Evolutionary conservation across 2,888 invertebrate species (phyloP).

Genomic region (Oscheius sp.): DNA sequence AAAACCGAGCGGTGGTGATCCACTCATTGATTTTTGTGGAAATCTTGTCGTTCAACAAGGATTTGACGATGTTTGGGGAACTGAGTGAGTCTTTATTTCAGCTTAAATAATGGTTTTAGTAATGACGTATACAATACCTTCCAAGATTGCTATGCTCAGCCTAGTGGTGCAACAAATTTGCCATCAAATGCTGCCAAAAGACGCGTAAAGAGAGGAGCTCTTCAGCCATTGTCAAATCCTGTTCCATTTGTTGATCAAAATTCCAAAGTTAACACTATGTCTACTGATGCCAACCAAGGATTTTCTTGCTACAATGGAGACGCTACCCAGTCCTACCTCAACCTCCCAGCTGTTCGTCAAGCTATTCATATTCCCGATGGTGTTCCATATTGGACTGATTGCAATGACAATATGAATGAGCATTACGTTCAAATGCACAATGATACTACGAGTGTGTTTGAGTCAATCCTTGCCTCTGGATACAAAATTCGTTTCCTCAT

Average conservation of each 20-base stretch:
- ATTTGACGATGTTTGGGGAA: constrained; percentile 50
- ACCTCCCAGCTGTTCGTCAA: constrained; percentile 42
- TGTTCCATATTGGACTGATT: constrained; percentile 47
- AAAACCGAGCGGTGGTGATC: constrained; percentile 40
- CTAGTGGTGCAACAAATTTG: constrained; percentile 1
- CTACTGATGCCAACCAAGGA: constrained; percentile 56
- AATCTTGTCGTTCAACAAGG: constrained; percentile 47
- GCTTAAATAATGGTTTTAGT: constrained; percentile 28
- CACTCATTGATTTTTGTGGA: constrained; percentile 48
- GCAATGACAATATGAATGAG: constrained; percentile 58
- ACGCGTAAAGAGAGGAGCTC: constrained; percentile 39
- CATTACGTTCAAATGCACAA: constrained; percentile 62
- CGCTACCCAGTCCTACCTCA: constrained; percentile 48
- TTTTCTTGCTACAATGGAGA: constrained; percentile 57
- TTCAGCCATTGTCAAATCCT: constrained; percentile 37
- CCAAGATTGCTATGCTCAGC: constrained; percentile 49
- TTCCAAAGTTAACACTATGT: constrained; percentile 49
- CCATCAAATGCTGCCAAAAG: background rate
- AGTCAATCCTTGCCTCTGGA: constrained; percentile 37
- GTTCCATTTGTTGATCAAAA: constrained; percentile 54
- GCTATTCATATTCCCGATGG: constrained; percentile 52
- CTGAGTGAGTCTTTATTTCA: constrained; percentile 36
- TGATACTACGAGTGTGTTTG: constrained; percentile 61
- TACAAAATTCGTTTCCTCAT: constrained; percentile 52
- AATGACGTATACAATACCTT: constrained; percentile 63